Evolutionary conservation across 2,797 vertebrate species (phyloP), one percentile per base, ranked within the genome.

Genomic region (Characodon lateralis): DNA sequence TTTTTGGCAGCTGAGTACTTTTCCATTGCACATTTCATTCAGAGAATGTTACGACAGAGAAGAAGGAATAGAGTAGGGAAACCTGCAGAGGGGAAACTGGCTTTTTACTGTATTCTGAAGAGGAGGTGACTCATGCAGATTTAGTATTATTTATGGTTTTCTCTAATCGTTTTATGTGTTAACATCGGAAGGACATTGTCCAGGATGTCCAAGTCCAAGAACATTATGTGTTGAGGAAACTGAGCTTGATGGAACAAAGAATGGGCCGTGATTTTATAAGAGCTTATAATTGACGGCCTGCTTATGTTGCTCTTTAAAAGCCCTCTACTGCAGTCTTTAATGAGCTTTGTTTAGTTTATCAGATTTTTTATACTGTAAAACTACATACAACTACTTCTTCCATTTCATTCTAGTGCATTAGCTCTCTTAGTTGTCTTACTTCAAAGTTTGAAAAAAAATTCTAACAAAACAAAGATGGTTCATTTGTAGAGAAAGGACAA

Each of bases 11-110:
- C 76, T 72, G 79, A 87, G 88, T 90, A 91, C 78, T 93, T 94
- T 94, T 93, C 91, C 90, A 91, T 92, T 86, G 84, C 87, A 88
- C 72, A 48, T 43, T 12, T 77, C 77, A 71, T 20, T 79, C 69
- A n/a, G 77, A 84, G 71, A 75, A 22, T 74, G 74, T 68, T 28
- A 59, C 58, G 73, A 76, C 43, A 58, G 48, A 68, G 59, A 79
- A 53, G 72, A 48, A 50, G 71, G 71, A 75, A 78, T 41, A 26
- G 68, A 72, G 72, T n/a, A 75, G 69, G 59, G n/a, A 78, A 75
- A 87, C 77, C 76, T 78, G 79, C 39, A 70, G 26, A 74, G 51
- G 59, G 14, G 69, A 48, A 46, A 41, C 4, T 74, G 24, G 5
- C 66, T 74, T 18, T 31, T 20, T 56, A 31, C 71, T 55, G 35